Conservation (phyloP, 2,888 invertebrate genomes). For the Polydrusus cervinus region DNA sequence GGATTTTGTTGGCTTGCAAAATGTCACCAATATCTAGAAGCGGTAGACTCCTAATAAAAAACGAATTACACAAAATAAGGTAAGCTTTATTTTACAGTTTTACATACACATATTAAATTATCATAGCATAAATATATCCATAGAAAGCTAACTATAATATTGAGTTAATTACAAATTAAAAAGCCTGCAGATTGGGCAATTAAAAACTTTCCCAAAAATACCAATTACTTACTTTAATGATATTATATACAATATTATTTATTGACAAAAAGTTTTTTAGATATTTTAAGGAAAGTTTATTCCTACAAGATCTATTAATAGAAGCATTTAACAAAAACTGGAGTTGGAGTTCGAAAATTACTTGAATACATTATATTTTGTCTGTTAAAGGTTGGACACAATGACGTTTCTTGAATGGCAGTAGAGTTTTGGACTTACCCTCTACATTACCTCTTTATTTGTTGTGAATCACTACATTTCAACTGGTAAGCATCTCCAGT, state of each 20-base stretch:
- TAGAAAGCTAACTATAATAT: conserved; percentile 51
- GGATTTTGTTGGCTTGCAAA: too few relatives aligned
- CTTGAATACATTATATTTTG: too few relatives aligned
- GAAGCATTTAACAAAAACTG: conserved; percentile 25
- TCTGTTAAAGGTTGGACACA: too few relatives aligned
- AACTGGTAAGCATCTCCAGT: too few relatives aligned
- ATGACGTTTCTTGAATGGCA: too few relatives aligned
- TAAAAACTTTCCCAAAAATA: conserved; percentile 46
- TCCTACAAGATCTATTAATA: conserved; percentile 17
- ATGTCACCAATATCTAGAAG: too few relatives aligned
- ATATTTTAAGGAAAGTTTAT: conserved; percentile 41
- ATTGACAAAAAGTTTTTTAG: conserved; percentile 38
- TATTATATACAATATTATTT: conserved; percentile 16
- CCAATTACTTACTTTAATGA: conserved; percentile 6
- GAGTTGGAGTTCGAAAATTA: conserved; percentile 6
- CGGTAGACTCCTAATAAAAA: too few relatives aligned
- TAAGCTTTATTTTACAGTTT: conserved; percentile 71
- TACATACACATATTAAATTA: conserved; percentile 63
- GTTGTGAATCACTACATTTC: too few relatives aligned
- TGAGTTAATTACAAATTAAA: conserved; percentile 43
- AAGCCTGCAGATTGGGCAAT: conserved; percentile 33
- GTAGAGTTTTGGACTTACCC: too few relatives aligned
- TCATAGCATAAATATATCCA: conserved; percentile 44
- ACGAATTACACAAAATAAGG: conserved; percentile 70
- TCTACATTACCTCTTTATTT: too few relatives aligned